phyloP scores from a whole-genome alignment of 2,113 vertebrate genomes.

The Carassius gibelio region DNA sequence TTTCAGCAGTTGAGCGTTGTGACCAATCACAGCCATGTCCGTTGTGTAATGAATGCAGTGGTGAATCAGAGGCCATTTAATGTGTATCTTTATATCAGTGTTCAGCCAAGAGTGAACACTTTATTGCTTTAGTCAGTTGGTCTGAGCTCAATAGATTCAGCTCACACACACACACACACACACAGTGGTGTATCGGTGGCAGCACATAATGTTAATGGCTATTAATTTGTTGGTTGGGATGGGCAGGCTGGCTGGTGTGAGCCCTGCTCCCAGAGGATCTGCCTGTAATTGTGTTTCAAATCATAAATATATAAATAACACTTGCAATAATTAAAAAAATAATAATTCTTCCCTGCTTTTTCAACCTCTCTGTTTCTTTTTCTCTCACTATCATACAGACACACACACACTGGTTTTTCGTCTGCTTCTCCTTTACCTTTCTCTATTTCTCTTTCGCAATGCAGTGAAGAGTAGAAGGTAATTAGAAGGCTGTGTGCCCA shows the following conservation, averaged over 20 bases:
- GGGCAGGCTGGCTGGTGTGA: conserved; percentile 20
- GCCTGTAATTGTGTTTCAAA: conserved; percentile 37
- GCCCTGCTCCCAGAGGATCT: conserved; percentile 14
- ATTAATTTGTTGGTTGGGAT: conserved; percentile 29
- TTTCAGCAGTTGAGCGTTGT: background rate
- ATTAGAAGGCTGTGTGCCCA: background rate
- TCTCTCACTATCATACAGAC: background rate
- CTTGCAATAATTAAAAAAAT: conserved; percentile 45
- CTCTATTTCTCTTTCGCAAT: background rate
- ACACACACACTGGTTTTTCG: background rate
- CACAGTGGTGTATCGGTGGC: conserved; percentile 15
- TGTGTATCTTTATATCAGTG: conserved; percentile 4
- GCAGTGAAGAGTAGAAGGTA: conserved; percentile 23
- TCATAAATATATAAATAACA: conserved; percentile 42
- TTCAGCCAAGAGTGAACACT: conserved; percentile 12
- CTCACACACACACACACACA: background rate
- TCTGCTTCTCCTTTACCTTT: background rate
- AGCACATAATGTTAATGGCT: conserved; percentile 39
- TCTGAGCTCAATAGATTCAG: background rate
- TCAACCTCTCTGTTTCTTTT: background rate
- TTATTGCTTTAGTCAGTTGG: background rate
- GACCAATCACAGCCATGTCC: background rate
- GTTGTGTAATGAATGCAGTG: background rate
- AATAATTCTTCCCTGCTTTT: background rate
- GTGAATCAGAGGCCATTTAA: background rate